Conservation (phyloP, 2,113 vertebrate genomes). For the Oreochromis spilurus region DNA sequence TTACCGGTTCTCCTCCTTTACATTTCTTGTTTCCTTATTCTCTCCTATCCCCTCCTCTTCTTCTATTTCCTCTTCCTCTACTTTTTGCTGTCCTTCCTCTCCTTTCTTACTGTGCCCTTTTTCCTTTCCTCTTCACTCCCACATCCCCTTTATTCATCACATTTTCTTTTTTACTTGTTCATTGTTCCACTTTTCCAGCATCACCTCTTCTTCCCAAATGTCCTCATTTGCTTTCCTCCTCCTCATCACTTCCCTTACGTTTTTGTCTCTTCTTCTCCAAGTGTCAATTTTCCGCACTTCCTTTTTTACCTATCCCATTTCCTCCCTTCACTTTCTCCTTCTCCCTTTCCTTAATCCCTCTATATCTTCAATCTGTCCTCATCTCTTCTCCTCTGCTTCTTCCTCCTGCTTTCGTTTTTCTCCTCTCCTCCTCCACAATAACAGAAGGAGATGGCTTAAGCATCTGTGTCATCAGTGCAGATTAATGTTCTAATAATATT, state of each 20-base stretch:
- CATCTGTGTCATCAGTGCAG: slow-evolving; percentile 60
- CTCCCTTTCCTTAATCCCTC: background rate
- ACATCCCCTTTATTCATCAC: background rate
- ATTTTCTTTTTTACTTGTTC: background rate
- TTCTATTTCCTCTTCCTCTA: background rate
- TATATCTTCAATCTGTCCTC: background rate
- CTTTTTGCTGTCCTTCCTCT: background rate
- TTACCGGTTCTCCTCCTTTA: background rate
- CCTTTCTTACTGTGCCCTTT: background rate
- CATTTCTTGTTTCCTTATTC: background rate
- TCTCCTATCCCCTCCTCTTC: background rate
- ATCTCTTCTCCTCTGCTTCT: background rate
- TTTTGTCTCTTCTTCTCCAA: background rate
- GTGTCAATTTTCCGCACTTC: background rate
- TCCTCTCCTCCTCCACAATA: slow-evolving; percentile 1
- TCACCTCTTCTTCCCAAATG: background rate
- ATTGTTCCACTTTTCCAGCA: background rate
- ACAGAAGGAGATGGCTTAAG: slow-evolving; percentile 52
- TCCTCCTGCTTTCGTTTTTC: background rate
- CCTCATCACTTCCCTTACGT: background rate
- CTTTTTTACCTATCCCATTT: background rate
- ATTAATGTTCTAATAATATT: slow-evolving; percentile 69
- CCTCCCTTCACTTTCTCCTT: background rate
- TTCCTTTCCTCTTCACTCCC: background rate
- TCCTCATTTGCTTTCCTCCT: background rate